Percentiles rank a stretch among this genome's conserved stretches.
Evolutionary conservation across 2,888 invertebrate species (phyloP).

Genomic region (Drosophila picticornis): DNA sequence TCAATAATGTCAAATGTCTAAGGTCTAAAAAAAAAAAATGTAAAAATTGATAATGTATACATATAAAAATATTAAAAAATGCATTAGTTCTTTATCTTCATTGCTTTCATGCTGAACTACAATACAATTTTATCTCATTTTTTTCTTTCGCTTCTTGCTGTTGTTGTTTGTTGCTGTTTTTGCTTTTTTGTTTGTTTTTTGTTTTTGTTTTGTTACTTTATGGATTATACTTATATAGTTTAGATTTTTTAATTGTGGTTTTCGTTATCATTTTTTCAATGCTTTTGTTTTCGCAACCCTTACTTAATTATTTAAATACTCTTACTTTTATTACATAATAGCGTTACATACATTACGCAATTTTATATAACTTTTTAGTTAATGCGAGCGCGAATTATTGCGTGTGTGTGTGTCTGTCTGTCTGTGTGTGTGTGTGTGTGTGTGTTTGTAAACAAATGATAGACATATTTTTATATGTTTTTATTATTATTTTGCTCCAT

Average conservation of each 20-base stretch:
- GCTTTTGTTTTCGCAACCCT: conserved; percentile 46
- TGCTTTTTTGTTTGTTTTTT: conserved; percentile 10
- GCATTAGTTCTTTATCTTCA: conserved; percentile 75
- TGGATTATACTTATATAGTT: conserved; percentile 62
- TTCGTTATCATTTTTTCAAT: conserved; percentile 18
- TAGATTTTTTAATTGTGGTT: conserved; percentile 9
- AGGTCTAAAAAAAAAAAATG: conserved; percentile 82
- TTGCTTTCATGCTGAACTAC: conserved; percentile 73
- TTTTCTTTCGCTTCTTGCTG: conserved; percentile 46
- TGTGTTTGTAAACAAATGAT: conserved; percentile 39
- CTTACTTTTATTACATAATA: conserved; percentile 67
- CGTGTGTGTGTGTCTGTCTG: conserved; percentile 33
- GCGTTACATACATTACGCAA: conserved; percentile 55
- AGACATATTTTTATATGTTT: conserved; percentile 29
- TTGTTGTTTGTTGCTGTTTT: conserved; percentile 39
- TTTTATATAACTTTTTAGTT: conserved; percentile 32
- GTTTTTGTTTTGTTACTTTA: conserved; percentile 50
- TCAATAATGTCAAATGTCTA: conserved; percentile 84
- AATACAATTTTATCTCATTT: conserved; percentile 73
- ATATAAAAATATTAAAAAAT: conserved; percentile 85
- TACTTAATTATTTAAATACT: conserved; percentile 72
- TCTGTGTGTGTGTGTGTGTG: conserved; percentile 34
- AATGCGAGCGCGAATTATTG: conserved; percentile 33
- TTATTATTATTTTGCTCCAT: conserved; percentile 20
- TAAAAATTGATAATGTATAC: conserved; percentile 84